These are phyloP conservation scores for Tineola bisselliella DNA, from an alignment of 2,888 invertebrate species.

Conservation along the genomic window DNA sequence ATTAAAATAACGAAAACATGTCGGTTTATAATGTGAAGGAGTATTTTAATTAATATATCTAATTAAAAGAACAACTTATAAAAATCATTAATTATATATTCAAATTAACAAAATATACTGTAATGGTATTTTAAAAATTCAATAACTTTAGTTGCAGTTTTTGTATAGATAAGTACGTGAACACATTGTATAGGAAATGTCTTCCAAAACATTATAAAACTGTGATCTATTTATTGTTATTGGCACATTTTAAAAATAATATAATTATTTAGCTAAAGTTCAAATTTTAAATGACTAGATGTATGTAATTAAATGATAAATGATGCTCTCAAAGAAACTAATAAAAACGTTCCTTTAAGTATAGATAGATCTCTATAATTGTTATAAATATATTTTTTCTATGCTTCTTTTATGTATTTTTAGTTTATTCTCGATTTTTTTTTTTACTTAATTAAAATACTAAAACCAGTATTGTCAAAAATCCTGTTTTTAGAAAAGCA, in stretches of 20 bases:
- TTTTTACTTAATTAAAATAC: neutral
- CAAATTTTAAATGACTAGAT: neutral
- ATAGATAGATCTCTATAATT: conserved; percentile 62
- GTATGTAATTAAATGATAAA: neutral
- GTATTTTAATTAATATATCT: no score
- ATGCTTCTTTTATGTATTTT: conserved; percentile 5
- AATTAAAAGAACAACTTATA: no score
- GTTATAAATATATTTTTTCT: conserved; percentile 38
- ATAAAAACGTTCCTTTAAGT: conserved; percentile 62
- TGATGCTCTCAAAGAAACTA: conserved; percentile 45
- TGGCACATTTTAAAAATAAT: conserved; percentile 34
- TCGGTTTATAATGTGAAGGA: no score
- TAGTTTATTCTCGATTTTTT: neutral
- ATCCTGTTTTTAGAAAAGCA: no score
- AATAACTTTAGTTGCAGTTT: no score
- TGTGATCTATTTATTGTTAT: conserved; percentile 55
- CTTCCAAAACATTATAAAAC: conserved; percentile 30
- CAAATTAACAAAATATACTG: no score
- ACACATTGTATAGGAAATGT: conserved; percentile 15
- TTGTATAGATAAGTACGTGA: no score
- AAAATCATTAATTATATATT: no score
- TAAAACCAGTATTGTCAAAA: neutral
- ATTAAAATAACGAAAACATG: no score
- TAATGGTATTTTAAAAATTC: no score
- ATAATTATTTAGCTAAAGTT: conserved; percentile 5